phyloP scores from a whole-genome alignment of 2,888 invertebrate genomes.

The Hypena proboscidalis region DNA sequence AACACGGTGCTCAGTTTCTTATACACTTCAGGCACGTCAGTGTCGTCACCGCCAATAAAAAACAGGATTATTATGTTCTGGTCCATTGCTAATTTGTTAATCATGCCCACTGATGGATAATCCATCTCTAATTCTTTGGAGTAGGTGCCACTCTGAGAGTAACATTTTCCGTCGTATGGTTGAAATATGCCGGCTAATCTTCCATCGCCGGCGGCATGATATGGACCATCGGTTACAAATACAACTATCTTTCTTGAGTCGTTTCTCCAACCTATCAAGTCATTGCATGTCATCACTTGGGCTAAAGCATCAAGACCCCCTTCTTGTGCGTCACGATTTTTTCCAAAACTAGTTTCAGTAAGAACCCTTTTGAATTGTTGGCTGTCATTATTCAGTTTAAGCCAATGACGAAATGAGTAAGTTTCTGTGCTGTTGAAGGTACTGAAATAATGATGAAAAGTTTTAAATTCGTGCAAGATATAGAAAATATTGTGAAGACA shows the following conservation, averaged over 20 bases:
- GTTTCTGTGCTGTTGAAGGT: constrained; percentile 32
- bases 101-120: constrained; percentile 91
- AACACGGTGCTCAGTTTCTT: constrained; percentile 41
- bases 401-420: constrained; percentile 91
- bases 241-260: constrained; percentile 91
- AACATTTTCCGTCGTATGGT: constrained; percentile 90
- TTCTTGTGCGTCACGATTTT: constrained; percentile 89
- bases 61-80: constrained; percentile 59
- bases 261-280: constrained; percentile 91
- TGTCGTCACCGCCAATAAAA: constrained; percentile 29
- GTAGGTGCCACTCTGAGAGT: constrained; percentile 83
- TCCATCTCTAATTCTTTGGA: constrained; percentile 86
- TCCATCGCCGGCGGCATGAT: constrained; percentile 93
- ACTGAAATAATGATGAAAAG: constrained; percentile 37
- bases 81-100: constrained; percentile 75
- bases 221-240: constrained; percentile 91
- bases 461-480: not conserved
- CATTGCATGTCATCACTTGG: constrained; percentile 88
- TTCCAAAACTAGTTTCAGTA: constrained; percentile 68
- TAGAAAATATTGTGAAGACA: no score
- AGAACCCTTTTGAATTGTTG: constrained; percentile 70
- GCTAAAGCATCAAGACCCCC: constrained; percentile 95
- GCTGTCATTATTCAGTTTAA: constrained; percentile 87
- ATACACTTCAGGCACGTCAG: no score
- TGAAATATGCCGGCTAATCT: constrained; percentile 88